These are phyloP conservation scores for Novumbra hubbsi DNA, from an alignment of 2,797 vertebrate genomes.

Conservation along the genomic window DNA sequence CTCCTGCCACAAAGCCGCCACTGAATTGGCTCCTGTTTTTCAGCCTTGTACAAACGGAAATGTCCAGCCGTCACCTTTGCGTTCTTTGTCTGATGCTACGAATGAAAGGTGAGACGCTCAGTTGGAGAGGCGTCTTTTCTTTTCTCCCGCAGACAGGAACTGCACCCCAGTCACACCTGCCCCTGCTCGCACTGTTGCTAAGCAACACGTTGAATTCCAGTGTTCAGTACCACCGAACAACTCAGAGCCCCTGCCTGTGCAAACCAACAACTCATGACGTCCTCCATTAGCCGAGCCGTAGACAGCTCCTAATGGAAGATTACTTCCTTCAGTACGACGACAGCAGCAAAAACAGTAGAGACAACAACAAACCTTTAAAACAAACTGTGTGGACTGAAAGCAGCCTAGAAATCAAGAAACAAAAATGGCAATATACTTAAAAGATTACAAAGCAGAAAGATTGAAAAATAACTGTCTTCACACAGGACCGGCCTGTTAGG, in stretches of 20 bases:
- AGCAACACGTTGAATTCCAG: conserved; percentile 71
- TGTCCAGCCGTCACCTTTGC: conserved; percentile 40
- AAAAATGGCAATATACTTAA: conserved; percentile 23
- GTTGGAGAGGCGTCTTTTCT: conserved; percentile 36
- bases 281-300: conserved; percentile 65
- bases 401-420: conserved; percentile 23
- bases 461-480: conserved; percentile 11
- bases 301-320: conserved; percentile 58
- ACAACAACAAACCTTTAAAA: conserved; percentile 24
- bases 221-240: conserved; percentile 56
- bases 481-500: conserved; percentile 65
- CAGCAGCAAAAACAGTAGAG: conserved; percentile 32
- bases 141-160: conserved; percentile 48
- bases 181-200: conserved; percentile 70
- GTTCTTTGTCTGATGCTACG: conserved; percentile 60
- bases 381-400: conserved; percentile 22
- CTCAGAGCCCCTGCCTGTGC: conserved; percentile 55
- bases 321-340: conserved; percentile 50
- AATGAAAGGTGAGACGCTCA: conserved; percentile 61
- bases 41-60: conserved; percentile 28
- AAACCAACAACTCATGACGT: conserved; percentile 67
- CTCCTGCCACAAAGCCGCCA: background rate
- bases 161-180: conserved; percentile 31
- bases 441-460: conserved; percentile 11
- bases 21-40: conserved; percentile 18